Evolutionary conservation across 1,140 invertebrate species (phyloP), one percentile per base, ranked within the genome.

Genomic region (Megathymus violae): DNA sequence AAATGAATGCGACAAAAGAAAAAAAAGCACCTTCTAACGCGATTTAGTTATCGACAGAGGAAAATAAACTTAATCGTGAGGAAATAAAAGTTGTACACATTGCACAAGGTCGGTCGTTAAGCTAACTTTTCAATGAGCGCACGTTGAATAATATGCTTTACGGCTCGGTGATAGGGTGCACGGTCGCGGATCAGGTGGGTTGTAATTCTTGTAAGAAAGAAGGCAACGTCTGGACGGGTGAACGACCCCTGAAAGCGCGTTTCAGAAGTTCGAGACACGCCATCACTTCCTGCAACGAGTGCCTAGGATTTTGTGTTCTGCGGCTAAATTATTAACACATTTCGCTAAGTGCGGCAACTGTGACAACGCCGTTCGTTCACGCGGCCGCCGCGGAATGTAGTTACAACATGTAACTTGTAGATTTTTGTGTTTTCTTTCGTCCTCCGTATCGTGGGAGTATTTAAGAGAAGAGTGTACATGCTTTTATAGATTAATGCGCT

Each of bases 201-300:
- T n/a, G 48, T 50, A 59, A 58, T 17, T 65, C 64, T 74, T 78
- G 67, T 69, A 76, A 78, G 76, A 75, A 46, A 58, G 51, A 52
- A 56, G 44, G 31, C 47, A 43, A 38, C 63, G 78, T 79, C 72
- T 78, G 69, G 73, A 44, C 62, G 71, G 82, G 77, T 87, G 77
- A 87, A 80, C 61, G 80, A 67, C 69, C 84, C 43, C 76, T 80
- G 80, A 80, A 83, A 85, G 78, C 81, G 72, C 71, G 74, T 78
- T 82, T 82, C 75, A 79, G 70, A 84, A 80, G 78, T 86, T 84
- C 81, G 75, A 80, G 74, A 84, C 81, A 82, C 74, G 80, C 76
- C 80, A 77, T 70, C 74, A 74, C 74, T 87, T 85, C 79, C 80
- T 78, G 76, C 69, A 74, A n/a, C n/a, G n/a, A 73, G 71, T 71